A percentile compares a stretch with the other conserved stretches of the same genome.
These are phyloP conservation scores for Triplophysa dalaica DNA, from an alignment of 2,113 vertebrate genomes.

Conservation along the genomic window DNA sequence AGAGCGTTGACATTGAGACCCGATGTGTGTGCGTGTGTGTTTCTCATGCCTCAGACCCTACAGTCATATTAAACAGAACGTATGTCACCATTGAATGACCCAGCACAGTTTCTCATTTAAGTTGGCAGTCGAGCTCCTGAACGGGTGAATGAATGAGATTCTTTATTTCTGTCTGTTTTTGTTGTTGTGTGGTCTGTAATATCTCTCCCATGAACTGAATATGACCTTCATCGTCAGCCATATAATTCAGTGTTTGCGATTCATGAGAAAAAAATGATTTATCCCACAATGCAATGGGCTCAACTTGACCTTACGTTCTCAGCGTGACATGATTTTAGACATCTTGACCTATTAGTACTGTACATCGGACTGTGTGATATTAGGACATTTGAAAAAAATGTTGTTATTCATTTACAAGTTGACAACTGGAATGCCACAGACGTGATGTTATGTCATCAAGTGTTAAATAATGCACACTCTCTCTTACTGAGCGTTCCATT, in stretches of 20 bases:
- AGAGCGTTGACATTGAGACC: constrained; percentile 41
- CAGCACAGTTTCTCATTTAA: constrained; percentile 8
- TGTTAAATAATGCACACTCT: no score
- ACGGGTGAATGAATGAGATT: not conserved
- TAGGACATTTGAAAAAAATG: no score
- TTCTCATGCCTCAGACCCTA: constrained; percentile 26
- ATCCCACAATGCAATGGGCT: no score
- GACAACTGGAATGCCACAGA: no score
- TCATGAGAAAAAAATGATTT: not conserved
- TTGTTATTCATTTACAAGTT: no score
- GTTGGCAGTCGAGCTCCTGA: not conserved
- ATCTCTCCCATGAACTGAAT: constrained; percentile 8
- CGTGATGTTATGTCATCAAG: no score
- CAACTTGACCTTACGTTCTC: no score
- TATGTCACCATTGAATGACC: constrained; percentile 20
- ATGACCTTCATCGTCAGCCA: not conserved
- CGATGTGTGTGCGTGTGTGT: constrained; percentile 11
- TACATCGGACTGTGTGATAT: no score
- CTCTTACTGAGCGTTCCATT: no score
- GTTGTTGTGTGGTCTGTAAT: not conserved
- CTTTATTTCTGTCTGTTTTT: constrained; percentile 10
- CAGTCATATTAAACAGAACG: constrained; percentile 6
- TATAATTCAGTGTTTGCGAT: not conserved
- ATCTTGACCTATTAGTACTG: no score
- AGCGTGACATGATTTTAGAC: no score